Evolutionary conservation across 2,888 invertebrate species (phyloP).

Genomic region (Diaprepes abbreviatus): DNA sequence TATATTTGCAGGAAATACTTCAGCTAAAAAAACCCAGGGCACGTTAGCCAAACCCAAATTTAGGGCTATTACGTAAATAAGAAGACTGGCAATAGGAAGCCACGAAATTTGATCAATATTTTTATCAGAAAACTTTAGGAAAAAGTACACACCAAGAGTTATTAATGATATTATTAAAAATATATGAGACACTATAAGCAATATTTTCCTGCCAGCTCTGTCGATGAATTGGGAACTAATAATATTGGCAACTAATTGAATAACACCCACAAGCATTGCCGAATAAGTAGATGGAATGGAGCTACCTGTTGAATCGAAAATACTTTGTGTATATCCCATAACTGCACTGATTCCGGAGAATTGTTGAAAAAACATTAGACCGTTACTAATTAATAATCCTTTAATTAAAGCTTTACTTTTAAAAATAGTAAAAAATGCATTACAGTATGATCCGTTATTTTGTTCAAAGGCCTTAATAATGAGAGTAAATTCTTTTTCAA

Average conservation of each 20-base stretch:
- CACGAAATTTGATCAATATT: conserved; percentile 20
- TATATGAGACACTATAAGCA: conserved; percentile 78
- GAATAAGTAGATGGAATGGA: conserved; percentile 72
- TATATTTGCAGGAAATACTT: conserved; percentile 83
- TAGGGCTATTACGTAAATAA: conserved; percentile 35
- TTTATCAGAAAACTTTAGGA: conserved; percentile 58
- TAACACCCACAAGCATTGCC: conserved; percentile 81
- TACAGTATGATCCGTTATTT: conserved; percentile 17
- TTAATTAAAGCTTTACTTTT: conserved; percentile 50
- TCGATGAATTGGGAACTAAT: conserved; percentile 84
- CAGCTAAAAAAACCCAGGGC: conserved; percentile 86
- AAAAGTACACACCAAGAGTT: conserved; percentile 54
- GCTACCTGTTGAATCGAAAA: conserved; percentile 71
- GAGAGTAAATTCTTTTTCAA: conserved; percentile 51
- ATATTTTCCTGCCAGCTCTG: conserved; percentile 78
- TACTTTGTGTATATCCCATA: conserved; percentile 80
- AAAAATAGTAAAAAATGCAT: conserved; percentile 34
- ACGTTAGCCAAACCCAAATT: conserved; percentile 76
- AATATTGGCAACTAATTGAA: conserved; percentile 79
- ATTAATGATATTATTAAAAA: conserved; percentile 73
- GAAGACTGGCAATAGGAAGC: conserved; percentile 40
- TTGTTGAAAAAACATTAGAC: conserved; percentile 61
- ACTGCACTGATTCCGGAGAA: conserved; percentile 80
- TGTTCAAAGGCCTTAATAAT: conserved; percentile 46
- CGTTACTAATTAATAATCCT: conserved; percentile 64